Conservation (phyloP, 2,797 vertebrate genomes). For the Megalops cyprinoides region DNA sequence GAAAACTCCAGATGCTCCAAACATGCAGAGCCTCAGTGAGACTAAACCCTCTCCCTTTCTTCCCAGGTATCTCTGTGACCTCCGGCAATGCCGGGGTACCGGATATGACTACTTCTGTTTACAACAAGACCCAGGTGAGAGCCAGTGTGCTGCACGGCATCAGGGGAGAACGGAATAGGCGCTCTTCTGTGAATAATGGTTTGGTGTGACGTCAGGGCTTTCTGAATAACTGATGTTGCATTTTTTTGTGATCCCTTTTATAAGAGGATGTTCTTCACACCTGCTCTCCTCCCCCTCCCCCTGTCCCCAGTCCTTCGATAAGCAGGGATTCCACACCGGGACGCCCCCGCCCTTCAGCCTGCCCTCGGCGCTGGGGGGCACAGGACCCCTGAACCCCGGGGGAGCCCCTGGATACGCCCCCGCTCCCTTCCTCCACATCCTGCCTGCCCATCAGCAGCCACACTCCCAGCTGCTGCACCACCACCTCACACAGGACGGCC, state of each 20-base stretch:
- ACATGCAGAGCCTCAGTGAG: too few species aligned
- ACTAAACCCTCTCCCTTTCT: slow-evolving; percentile 11
- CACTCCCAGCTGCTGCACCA: slow-evolving; percentile 96
- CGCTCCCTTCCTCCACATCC: slow-evolving; percentile 90
- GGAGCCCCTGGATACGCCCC: slow-evolving; percentile 87
- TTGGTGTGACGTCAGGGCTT: background rate
- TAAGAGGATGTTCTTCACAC: background rate
- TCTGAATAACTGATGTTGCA: background rate
- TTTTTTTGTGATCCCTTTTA: background rate
- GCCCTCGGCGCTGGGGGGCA: slow-evolving; percentile 89
- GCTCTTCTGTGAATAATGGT: background rate
- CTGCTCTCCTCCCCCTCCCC: background rate
- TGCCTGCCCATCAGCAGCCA: slow-evolving; percentile 94
- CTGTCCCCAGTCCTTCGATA: slow-evolving; percentile 87
- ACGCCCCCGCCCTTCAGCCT: slow-evolving; percentile 92
- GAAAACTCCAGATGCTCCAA: too few species aligned
- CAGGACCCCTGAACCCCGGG: slow-evolving; percentile 87
- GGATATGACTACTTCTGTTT: slow-evolving; percentile 90
- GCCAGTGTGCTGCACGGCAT: background rate
- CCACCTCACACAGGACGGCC: slow-evolving; percentile 90
- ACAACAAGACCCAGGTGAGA: slow-evolving; percentile 92
- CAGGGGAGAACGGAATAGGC: background rate
- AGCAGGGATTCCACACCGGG: slow-evolving; percentile 95
- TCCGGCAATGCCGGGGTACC: slow-evolving; percentile 84
- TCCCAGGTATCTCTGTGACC: slow-evolving; percentile 73